Base-by-base conservation (phyloP, 1,140 invertebrate species). In the Lasioglossum albipes region DNA sequence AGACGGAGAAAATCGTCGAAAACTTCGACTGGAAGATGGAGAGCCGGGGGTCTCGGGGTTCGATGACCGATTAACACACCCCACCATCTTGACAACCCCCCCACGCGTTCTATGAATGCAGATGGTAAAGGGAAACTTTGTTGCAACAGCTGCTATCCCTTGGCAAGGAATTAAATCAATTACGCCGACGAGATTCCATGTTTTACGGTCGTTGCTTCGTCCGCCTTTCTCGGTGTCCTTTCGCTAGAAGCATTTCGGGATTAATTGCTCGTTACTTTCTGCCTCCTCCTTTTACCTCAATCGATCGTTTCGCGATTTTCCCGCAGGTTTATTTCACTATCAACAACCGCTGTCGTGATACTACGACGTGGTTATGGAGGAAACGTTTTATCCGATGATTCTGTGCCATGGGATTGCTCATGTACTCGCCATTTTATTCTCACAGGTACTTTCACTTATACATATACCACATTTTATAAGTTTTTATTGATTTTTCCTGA, bases 121-220 rank as follows among this genome's bases (percentile, higher is more conserved):
- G 79, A 80, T 80, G 79, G 79, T 27, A 52, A 64, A 75, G 61
- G 64, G 57, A 74, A 80, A 68, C 64, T 80, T 69, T 27, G 79
- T 69, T 64, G 71, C 65, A 57, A 75, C 79, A 80, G 65, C 79
- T 75, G 79, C n/a, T 16, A 54, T 61, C 73, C 79, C 79, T 42
- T 27, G 65, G 42, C 65, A 65, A 13, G 57, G 57, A 75, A 80
- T 80, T 80, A 75, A 80, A 80, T 80, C 79, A 80, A 80, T 80
- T 75, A 80, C 65, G 22, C 62, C 79, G 57, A 31, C n/a, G 65
- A 22, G 64, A 67, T 42, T 54, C 45, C 52, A 22, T 57, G 79
- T 68, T 75, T 65, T 65, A 57, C 75, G 22, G 22, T 59, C 66
- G 0, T 42, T 64, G 18, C 62, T n/a, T 41, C 62, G 52, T 42